Evolutionary conservation across 2,797 vertebrate species (phyloP), one percentile per base, ranked within the genome.

Genomic region (Scolopax bukidnonensis): DNA sequence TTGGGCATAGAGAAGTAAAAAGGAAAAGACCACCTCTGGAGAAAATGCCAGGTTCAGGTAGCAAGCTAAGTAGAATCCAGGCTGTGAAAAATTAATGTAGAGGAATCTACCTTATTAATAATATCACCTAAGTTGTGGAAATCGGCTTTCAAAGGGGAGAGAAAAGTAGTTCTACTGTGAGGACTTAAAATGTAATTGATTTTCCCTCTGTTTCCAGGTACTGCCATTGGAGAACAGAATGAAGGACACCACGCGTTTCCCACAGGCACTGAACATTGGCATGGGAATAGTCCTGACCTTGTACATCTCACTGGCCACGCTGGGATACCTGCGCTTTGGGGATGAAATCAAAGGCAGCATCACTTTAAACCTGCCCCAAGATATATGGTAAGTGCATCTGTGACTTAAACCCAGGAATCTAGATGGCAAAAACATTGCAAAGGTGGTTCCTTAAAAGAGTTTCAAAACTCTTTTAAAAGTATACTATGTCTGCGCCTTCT

Each of bases 191-290:
- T 60, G 16, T 53, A n/a, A 30, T 56, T 54, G 28, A 41, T 41
- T 83, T 10, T 88, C 15, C 25, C 20, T 94, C 10, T 63, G 0
- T 79, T 92, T 88, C 64, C 94, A 99, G 99, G 98, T 99, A 5
- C 98, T 99, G 45, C 98, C 99, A 3, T 74, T 99, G 88, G 98
- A 99, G 95, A 99, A 99, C 94, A 98, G 98, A 97, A 99, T 99
- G 98, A 98, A 96, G 86, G 98, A 99, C 47, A 96, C 97, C 1
- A 94, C 97, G 4, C 98, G 98, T 68, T 99, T 99, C 60, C 97
- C 98, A 5, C 95, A 94, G 92, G 98, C 98, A 0, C 40, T 99
- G 69, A 98, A 98, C 88, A 97, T 99, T 32, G 98, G 98, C 78
- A 99, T 99, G 99, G 98, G 97, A 11, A 95, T 98, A 43, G 98